Conservation (phyloP, 2,113 vertebrate species). For the Piprites chloris region DNA sequence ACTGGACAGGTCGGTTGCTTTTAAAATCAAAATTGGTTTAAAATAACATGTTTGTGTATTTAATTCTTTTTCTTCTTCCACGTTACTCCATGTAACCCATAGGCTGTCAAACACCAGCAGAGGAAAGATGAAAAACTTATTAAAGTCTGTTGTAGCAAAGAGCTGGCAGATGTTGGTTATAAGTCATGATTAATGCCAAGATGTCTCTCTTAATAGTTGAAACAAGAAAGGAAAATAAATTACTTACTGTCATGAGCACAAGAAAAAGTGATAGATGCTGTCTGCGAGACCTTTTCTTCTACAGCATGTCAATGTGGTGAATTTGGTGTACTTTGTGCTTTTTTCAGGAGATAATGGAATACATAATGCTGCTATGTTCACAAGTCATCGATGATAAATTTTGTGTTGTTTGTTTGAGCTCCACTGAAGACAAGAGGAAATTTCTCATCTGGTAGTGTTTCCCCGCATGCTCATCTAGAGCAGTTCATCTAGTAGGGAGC, state of each 20-base stretch:
- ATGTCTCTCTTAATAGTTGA: background rate
- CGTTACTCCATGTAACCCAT: accelerated
- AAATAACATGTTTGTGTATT: background rate
- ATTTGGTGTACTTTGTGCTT: background rate
- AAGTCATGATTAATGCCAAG: background rate
- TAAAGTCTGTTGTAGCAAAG: background rate
- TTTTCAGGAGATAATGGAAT: background rate
- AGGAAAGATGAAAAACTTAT: background rate
- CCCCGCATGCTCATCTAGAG: background rate
- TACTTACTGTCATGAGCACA: background rate
- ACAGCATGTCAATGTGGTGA: background rate
- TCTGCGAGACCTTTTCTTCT: background rate
- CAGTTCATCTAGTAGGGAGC: background rate
- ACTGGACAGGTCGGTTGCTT: background rate
- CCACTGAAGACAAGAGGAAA: background rate
- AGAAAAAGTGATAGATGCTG: background rate
- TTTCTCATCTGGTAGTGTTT: background rate
- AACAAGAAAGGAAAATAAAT: background rate
- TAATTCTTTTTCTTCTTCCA: background rate
- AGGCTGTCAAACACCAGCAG: background rate
- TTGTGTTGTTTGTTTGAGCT: background rate
- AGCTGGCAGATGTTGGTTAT: background rate
- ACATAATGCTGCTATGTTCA: background rate
- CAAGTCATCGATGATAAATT: background rate
- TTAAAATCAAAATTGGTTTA: background rate